Evolutionary conservation across 2,797 vertebrate genomes (phyloP).

Genomic region (Ibycter americanus): DNA sequence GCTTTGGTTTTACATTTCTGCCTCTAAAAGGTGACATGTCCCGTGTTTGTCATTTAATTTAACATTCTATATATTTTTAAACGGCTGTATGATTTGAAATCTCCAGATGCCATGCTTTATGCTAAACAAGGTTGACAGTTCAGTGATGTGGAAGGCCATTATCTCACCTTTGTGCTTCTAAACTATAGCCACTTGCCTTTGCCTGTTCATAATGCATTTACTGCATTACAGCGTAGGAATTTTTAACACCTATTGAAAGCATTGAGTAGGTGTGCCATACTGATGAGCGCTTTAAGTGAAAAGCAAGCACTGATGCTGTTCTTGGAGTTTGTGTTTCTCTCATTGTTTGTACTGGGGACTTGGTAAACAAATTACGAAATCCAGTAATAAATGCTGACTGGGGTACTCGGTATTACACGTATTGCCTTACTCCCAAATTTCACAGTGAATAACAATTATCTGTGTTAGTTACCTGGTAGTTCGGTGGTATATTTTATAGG

Average conservation of each 20-base stretch:
- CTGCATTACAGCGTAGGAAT: constrained; percentile 77
- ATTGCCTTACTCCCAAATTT: not conserved
- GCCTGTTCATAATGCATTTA: constrained; percentile 84
- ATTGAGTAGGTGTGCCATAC: constrained; percentile 65
- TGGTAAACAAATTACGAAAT: not conserved
- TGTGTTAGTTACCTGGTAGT: not conserved
- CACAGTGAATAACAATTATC: not conserved
- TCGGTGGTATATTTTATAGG: not conserved
- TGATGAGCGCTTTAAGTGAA: constrained; percentile 68
- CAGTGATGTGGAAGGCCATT: constrained; percentile 85
- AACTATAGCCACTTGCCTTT: constrained; percentile 82
- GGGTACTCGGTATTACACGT: not conserved
- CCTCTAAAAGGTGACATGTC: constrained; percentile 71
- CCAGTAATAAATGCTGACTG: not conserved
- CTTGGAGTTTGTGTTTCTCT: not conserved
- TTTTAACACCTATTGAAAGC: constrained; percentile 81
- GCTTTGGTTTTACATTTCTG: constrained; percentile 54
- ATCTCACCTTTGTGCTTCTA: constrained; percentile 88
- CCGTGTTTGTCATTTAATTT: constrained; percentile 75
- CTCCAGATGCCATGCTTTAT: constrained; percentile 77
- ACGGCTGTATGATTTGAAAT: constrained; percentile 74
- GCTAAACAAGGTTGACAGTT: constrained; percentile 83
- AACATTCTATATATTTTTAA: constrained; percentile 77
- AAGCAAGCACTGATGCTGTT: not conserved
- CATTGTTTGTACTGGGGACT: not conserved